Base-by-base conservation (phyloP, 1,140 invertebrate species). In the Aphidius ervi region DNA sequence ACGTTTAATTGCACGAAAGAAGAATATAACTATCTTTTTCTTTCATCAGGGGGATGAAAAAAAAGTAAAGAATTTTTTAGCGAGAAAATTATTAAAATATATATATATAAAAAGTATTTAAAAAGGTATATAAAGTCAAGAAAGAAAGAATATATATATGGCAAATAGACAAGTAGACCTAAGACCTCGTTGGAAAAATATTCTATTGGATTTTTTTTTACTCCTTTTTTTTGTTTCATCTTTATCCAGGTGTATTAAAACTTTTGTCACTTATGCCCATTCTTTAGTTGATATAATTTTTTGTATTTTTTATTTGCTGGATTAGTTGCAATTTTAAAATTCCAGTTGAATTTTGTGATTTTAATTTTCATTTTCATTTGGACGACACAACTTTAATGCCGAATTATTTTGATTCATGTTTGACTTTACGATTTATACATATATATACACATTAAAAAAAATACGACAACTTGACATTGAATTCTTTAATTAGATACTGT, bases 401-500 rank as follows among this genome's bases (percentile, higher is more conserved):
- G 48, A 46, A 40, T 58, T 10, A 37, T 9, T 50, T 58, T 16
- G 56, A 58, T 58, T 58, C 46, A 58, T 58, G 16, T 58, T 48
- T 46, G 31, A 31, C 39, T 56, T 56, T 10, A 1, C 6, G 46
- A 40, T 20, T 50, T 54, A 9, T 45, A 3, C 8, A 43, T 45
- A 23, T 23, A 23, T 3, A 31, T 31, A 1, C 23, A 31, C 4
- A 31, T 31, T 31, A 31, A 31, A 31, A 31, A 31, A 31, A 31
- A 31, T 23, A 43, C 2, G n/a, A 6, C 42, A 9, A 58, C 39
- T 48, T 60, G 66, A 58, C 66, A 66, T 69, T 67, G 64, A 67
- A 69, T 66, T 67, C 64, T 66, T 67, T 67, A 65, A 67, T 66
- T 69, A 69, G 68, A 56, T 43, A 59, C 45, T 46, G 40, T 60